These are phyloP conservation scores for Pristionchus entomophagus DNA, from an alignment of 2,888 invertebrate species.

Conservation along the genomic window DNA sequence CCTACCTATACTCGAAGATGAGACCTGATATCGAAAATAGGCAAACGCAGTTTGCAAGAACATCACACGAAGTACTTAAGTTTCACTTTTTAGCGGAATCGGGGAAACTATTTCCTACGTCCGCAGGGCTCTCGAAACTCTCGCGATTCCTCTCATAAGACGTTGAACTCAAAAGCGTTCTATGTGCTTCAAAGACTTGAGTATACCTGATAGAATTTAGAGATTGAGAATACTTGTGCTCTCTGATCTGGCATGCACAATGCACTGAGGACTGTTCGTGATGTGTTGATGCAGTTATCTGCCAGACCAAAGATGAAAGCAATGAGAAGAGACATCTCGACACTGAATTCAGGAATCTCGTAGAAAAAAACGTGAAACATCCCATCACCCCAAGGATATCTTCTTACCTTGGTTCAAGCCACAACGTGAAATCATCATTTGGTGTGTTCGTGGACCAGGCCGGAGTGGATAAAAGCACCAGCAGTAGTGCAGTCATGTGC, in stretches of 20 bases:
- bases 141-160: too few relatives aligned
- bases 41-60: too few relatives aligned
- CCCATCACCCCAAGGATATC: not conserved
- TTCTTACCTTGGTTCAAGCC: constrained; percentile 33
- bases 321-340: constrained; percentile 14
- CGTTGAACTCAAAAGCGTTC: too few relatives aligned
- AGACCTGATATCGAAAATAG: too few relatives aligned
- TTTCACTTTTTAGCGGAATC: too few relatives aligned
- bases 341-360: not conserved
- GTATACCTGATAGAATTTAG: constrained; percentile 46
- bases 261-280: constrained; percentile 27
- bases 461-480: constrained; percentile 20
- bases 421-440: not conserved
- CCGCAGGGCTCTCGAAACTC: too few relatives aligned
- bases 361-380: too few relatives aligned
- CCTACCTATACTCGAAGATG: too few relatives aligned
- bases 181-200: too few relatives aligned
- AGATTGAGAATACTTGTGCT: constrained; percentile 43
- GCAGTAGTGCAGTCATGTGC: not conserved
- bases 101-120: too few relatives aligned
- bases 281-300: constrained; percentile 43
- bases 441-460: constrained; percentile 40
- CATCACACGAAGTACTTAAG: too few relatives aligned
- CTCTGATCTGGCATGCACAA: constrained; percentile 12
- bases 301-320: constrained; percentile 33